These are phyloP conservation scores for Aegypius monachus DNA, from an alignment of 2,113 vertebrate species.

Conservation along the genomic window DNA sequence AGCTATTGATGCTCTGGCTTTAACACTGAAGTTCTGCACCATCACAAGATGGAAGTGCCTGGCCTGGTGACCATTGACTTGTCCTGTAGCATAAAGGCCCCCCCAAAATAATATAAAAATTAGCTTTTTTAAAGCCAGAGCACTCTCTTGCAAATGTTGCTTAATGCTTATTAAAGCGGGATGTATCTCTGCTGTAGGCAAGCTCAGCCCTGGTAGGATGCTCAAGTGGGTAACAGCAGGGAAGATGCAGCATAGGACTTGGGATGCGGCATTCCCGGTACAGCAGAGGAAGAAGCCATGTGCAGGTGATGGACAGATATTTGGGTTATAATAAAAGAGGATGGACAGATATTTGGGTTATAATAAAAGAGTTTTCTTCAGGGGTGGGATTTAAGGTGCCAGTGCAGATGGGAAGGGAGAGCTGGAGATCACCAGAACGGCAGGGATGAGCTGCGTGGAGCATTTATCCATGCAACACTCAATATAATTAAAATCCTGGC, in stretches of 20 bases:
- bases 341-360: background rate
- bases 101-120: background rate
- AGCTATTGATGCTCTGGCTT: background rate
- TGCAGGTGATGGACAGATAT: background rate
- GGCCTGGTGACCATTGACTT: background rate
- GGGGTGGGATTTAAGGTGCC: background rate
- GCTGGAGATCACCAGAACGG: background rate
- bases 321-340: background rate
- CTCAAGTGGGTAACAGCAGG: background rate
- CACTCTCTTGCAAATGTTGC: background rate
- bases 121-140: background rate
- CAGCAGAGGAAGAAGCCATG: background rate
- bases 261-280: fast-evolving
- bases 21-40: too few relatives aligned
- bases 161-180: background rate
- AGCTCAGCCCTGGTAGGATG: background rate
- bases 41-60: background rate
- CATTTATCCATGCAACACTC: background rate
- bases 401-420: background rate
- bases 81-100: background rate
- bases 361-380: background rate
- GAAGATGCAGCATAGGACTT: background rate
- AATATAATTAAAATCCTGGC: background rate
- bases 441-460: background rate
- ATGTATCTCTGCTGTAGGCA: background rate